Conservation (phyloP, 2,113 vertebrate genomes). For the Otis tarda region DNA sequence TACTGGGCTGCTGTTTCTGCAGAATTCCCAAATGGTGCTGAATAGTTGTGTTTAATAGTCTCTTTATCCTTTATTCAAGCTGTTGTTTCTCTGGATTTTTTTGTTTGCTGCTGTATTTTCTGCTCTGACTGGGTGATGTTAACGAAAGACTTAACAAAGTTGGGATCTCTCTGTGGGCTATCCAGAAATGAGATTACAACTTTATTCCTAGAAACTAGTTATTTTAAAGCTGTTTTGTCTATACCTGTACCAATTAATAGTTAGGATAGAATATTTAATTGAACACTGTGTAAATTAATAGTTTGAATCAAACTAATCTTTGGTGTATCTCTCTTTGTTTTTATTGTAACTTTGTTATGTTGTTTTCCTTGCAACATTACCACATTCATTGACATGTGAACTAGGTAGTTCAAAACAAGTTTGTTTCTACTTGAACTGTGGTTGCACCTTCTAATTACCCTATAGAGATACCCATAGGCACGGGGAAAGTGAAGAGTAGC, state of each 20-base stretch:
- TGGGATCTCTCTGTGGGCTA: not conserved
- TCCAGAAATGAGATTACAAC: not conserved
- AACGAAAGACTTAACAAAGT: not conserved
- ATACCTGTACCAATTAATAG: not conserved
- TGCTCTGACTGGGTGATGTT: not conserved
- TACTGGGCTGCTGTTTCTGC: conserved; percentile 19
- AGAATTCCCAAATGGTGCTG: conserved; percentile 38
- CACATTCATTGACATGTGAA: not conserved
- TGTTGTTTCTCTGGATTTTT: not conserved
- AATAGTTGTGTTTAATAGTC: conserved; percentile 1
- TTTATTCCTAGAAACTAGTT: not conserved
- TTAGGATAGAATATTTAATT: not conserved
- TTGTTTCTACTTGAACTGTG: not conserved
- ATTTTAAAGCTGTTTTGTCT: not conserved
- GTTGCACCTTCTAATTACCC: not conserved
- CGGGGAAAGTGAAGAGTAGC: not conserved
- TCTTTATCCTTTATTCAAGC: not conserved
- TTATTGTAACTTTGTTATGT: not conserved
- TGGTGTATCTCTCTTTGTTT: not conserved
- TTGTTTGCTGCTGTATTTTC: not conserved
- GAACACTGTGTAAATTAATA: not conserved
- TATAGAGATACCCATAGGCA: not conserved
- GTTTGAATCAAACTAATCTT: not conserved
- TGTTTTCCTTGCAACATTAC: not conserved
- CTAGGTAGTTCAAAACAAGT: not conserved